Evolutionary conservation across 2,797 vertebrate genomes (phyloP).

Genomic region (Sparidentex hasta): DNA sequence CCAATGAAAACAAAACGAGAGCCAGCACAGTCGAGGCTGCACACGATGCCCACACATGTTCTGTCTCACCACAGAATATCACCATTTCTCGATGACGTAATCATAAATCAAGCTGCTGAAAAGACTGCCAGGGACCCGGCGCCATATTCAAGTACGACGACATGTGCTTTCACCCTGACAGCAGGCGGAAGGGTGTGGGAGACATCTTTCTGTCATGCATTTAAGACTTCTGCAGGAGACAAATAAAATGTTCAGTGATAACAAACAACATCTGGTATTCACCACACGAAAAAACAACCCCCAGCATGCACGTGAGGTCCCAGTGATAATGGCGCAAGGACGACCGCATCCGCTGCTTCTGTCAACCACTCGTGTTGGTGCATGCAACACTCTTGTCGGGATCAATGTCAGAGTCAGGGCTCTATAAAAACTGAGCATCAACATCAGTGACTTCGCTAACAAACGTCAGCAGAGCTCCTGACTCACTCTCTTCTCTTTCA

Average conservation of each 20-base stretch:
- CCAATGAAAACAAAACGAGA: slow-evolving; percentile 10
- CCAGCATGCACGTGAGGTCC: slow-evolving; percentile 10
- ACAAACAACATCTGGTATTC: slow-evolving; percentile 49
- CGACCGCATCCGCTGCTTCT: slow-evolving; percentile 15
- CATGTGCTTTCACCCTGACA: slow-evolving; percentile 5
- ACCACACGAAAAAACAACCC: slow-evolving; percentile 37
- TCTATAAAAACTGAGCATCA: slow-evolving; percentile 31
- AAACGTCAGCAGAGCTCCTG: slow-evolving; percentile 42
- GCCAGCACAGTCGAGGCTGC: slow-evolving; percentile 10
- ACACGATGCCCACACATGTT: slow-evolving; percentile 59
- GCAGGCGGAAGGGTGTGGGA: background rate
- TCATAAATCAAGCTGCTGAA: slow-evolving; percentile 35
- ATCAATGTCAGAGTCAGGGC: slow-evolving; percentile 3
- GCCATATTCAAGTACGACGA: slow-evolving; percentile 5
- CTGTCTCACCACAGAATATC: slow-evolving; percentile 22
- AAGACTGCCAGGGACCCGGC: background rate
- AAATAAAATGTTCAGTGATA: slow-evolving; percentile 46
- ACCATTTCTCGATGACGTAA: slow-evolving; percentile 56
- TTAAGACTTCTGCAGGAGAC: slow-evolving; percentile 46
- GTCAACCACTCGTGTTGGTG: slow-evolving; percentile 4
- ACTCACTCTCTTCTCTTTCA: slow-evolving; percentile 19
- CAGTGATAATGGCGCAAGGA: slow-evolving; percentile 1
- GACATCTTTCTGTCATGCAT: slow-evolving; percentile 6
- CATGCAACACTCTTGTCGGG: slow-evolving; percentile 11
- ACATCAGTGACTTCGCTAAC: slow-evolving; percentile 36